Conservation (phyloP, 1,140 invertebrate genomes). For the Meloidogyne hapla region DNA sequence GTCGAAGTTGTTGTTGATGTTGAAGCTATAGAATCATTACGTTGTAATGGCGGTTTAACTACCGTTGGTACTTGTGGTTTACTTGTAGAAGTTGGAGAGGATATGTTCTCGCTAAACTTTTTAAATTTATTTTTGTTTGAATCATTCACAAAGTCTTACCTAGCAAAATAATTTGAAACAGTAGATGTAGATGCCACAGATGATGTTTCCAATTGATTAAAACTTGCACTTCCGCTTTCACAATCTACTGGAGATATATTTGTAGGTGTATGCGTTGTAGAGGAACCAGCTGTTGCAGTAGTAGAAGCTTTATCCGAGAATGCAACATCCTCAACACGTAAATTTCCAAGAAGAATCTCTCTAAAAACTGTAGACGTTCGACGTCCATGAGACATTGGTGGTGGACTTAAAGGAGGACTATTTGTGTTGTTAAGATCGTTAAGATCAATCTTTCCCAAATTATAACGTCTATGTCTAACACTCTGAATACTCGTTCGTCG, state of each 20-base stretch:
- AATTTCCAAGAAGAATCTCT: background rate
- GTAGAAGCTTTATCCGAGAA: background rate
- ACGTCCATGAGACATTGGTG: background rate
- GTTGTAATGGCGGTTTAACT: background rate
- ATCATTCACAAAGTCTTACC: background rate
- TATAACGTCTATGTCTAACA: background rate
- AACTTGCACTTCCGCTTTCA: background rate
- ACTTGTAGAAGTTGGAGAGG: background rate
- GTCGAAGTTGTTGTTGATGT: conserved; percentile 9
- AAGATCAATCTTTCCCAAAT: background rate
- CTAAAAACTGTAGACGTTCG: background rate
- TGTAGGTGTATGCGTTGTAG: no score
- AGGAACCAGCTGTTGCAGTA: background rate
- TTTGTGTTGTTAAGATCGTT: background rate
- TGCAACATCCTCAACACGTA: background rate
- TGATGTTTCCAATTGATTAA: background rate
- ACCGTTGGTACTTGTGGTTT: background rate
- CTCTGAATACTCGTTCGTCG: background rate
- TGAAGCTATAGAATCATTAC: background rate
- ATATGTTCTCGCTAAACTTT: background rate
- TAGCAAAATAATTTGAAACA: background rate
- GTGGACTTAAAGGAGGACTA: background rate
- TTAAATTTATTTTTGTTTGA: background rate
- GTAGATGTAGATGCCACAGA: background rate
- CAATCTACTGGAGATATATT: background rate